A percentile compares a stretch with the other conserved stretches of the same genome.
Evolutionary conservation across 1,140 invertebrate species (phyloP).

Genomic region (Orchesella cincta): DNA sequence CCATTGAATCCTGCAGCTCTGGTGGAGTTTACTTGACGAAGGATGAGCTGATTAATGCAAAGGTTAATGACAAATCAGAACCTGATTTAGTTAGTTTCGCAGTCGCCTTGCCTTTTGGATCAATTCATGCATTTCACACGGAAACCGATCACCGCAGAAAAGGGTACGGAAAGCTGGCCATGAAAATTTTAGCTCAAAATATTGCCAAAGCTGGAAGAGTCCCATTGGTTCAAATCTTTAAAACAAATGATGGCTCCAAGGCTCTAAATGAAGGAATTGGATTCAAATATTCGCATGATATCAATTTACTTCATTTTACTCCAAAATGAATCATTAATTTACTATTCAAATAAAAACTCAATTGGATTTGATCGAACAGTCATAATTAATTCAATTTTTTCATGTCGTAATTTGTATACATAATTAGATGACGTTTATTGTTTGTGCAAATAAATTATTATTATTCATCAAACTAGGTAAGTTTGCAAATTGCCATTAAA

Average conservation of each 20-base stretch:
- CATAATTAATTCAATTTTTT: too few species aligned
- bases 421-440: too few species aligned
- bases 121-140: conserved; percentile 36
- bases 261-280: conserved; percentile 30
- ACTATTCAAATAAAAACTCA: too few species aligned
- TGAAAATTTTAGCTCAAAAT: conserved; percentile 22
- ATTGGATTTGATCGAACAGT: too few species aligned
- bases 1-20: conserved; percentile 27
- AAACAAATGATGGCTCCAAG: conserved; percentile 27
- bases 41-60: background rate
- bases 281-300: conserved; percentile 35
- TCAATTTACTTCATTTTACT: conserved; percentile 30
- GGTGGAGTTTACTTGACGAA: conserved; percentile 30
- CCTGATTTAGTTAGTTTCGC: conserved; percentile 29
- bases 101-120: conserved; percentile 33
- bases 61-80: background rate
- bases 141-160: conserved; percentile 28
- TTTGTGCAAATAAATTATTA: too few species aligned
- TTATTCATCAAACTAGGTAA: too few species aligned
- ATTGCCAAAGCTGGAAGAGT: conserved; percentile 1
- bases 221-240: conserved; percentile 33
- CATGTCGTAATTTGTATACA: too few species aligned
- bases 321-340: conserved; percentile 21
- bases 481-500: too few species aligned
- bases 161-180: conserved; percentile 27